Base-by-base conservation (phyloP, 1,140 invertebrate species). In the Drosophila parvula region DNA sequence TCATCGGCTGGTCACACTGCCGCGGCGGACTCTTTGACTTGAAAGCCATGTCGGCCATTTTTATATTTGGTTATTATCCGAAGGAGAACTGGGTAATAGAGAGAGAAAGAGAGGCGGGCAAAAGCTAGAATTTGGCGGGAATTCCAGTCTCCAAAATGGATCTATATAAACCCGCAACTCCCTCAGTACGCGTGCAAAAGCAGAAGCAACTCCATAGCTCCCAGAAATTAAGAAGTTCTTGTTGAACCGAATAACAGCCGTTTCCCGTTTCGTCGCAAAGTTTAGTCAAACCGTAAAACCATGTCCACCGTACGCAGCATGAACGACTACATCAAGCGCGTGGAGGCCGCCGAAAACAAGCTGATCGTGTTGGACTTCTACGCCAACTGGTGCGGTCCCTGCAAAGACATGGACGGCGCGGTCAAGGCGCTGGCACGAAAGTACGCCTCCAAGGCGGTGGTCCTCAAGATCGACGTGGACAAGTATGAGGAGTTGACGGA, bases 291-390 rank as follows among this genome's bases (percentile, higher is more conserved):
- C n/a, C 34, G 12, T 34, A 9, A 5, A 16, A 30, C 7, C 16
- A 75, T 82, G 68, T 4, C 68, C 2, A n/a, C 12, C n/a, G 45
- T 84, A 6, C 81, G 80, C 44, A 67, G 63, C 44, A 57, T 74
- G 36, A 67, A 41, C 43, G 83, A 88, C 22, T 88, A 68, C 30
- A 45, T 74, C 41, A 88, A 88, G n/a, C 73, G 69, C 40, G 27
- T 95, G 16, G 90, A 92, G 11, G 92, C 92, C 27, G 93, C 94
- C 41, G 94, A 93, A 1, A 74, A 90, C 16, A 94, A 94, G 71
- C 69, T 96, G 34, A 92, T 95, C 14, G 92, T 96, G 6, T 91
- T 96, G 18, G 94, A 94, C 61, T 94, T 94, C 69, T 91, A 86
- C 55, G 92, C 92, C 34, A 91, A 70, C 4, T 93, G 92, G 92